These are phyloP conservation scores for Sinocyclocheilus anshuiensis DNA, from an alignment of 2,113 vertebrate species.

Conservation along the genomic window DNA sequence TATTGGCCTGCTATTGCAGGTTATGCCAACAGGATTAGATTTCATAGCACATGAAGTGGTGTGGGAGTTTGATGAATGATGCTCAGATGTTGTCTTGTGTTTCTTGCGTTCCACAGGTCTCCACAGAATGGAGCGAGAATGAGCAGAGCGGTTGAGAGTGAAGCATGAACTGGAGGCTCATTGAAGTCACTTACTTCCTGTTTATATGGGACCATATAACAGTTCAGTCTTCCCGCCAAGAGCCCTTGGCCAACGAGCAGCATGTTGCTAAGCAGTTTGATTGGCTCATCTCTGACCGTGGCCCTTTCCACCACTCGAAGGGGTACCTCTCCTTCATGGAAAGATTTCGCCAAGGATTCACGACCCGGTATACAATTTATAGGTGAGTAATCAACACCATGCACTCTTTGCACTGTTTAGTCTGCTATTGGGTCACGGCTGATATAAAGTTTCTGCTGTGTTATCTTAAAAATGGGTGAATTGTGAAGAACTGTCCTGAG, in stretches of 20 bases:
- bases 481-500: background rate
- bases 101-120: conserved; percentile 81
- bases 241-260: conserved; percentile 91
- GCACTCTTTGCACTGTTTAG: conserved; percentile 19
- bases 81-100: background rate
- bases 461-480: background rate
- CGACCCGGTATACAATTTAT: conserved; percentile 99
- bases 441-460: background rate
- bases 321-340: conserved; percentile 99
- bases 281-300: conserved; percentile 99
- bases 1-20: background rate
- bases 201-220: conserved; percentile 99
- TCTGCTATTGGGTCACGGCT: background rate
- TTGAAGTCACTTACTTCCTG: conserved; percentile 99
- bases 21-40: background rate
- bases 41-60: background rate
- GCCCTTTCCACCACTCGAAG: conserved; percentile 99
- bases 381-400: conserved; percentile 78
- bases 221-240: conserved; percentile 96
- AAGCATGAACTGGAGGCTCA: conserved; percentile 99
- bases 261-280: conserved; percentile 99
- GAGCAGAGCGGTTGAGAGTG: conserved; percentile 99
- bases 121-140: conserved; percentile 99
- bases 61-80: background rate
- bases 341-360: conserved; percentile 99